A percentile compares a stretch with the other conserved stretches of the same genome.
Conservation (phyloP, 2,797 vertebrate genomes). For the Acestrorhynchus altus region DNA sequence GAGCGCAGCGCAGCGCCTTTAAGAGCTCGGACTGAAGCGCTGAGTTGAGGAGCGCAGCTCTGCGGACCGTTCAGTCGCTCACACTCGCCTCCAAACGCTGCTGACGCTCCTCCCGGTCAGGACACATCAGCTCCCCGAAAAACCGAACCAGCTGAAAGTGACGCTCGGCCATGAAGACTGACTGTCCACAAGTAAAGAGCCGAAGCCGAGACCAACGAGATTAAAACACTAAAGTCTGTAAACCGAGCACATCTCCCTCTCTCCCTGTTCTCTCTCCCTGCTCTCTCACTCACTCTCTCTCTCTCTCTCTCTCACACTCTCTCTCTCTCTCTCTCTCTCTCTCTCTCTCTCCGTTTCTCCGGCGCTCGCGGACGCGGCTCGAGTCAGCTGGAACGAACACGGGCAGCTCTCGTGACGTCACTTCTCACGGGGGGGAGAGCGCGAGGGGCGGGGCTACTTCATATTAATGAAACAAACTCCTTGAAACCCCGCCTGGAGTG, state of each 20-base stretch:
- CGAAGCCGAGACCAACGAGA: no score
- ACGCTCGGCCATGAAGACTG: conserved; percentile 61
- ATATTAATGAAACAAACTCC: conserved; percentile 64
- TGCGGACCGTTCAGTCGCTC: conserved; percentile 47
- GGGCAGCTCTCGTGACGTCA: conserved; percentile 81
- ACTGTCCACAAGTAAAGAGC: no score
- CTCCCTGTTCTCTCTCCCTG: background rate
- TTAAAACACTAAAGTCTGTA: conserved; percentile 57
- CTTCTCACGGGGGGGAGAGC: conserved; percentile 77
- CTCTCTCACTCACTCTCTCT: conserved; percentile 55
- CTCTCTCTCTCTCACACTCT: conserved; percentile 46
- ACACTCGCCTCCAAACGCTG: conserved; percentile 39
- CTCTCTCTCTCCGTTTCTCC: conserved; percentile 42
- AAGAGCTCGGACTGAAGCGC: no score
- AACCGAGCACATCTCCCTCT: conserved; percentile 61
- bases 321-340: conserved; percentile 57
- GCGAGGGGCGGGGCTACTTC: conserved; percentile 71
- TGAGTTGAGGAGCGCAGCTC: conserved; percentile 1
- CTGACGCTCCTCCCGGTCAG: conserved; percentile 47
- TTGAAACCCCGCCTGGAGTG: conserved; percentile 40
- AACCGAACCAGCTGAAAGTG: conserved; percentile 49
- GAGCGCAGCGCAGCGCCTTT: no score
- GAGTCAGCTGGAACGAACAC: conserved; percentile 87
- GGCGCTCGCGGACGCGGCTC: conserved; percentile 59
- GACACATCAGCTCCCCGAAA: conserved; percentile 58